phyloP scores from a whole-genome alignment of 2,888 invertebrate species.

The Tolmerus cingulatus region DNA sequence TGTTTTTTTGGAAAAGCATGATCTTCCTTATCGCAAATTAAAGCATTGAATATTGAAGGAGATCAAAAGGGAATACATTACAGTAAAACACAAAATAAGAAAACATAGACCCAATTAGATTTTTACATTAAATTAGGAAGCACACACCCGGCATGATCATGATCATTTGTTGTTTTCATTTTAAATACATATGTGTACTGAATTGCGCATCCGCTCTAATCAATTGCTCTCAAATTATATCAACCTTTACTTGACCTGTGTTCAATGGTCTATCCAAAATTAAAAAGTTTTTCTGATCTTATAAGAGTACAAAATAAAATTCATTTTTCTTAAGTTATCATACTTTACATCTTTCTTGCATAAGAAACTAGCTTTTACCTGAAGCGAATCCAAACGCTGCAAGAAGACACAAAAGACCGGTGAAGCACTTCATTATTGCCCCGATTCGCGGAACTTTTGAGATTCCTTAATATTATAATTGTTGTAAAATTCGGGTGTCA shows the following conservation, averaged over 20 bases:
- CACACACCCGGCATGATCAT: background rate
- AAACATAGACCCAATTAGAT: background rate
- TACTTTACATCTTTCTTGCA: background rate
- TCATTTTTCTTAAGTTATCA: background rate
- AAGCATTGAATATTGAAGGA: background rate
- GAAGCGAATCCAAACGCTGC: background rate
- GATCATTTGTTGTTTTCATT: background rate
- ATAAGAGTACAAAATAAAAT: background rate
- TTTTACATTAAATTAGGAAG: background rate
- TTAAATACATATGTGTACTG: background rate
- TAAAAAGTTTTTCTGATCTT: background rate
- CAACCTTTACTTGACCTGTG: conserved; percentile 7
- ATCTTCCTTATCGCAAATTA: background rate
- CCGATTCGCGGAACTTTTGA: background rate
- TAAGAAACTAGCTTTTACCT: background rate
- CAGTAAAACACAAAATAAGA: background rate
- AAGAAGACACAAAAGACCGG: background rate
- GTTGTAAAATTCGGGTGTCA: background rate
- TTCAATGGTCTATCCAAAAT: background rate
- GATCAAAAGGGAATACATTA: background rate
- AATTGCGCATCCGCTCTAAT: background rate
- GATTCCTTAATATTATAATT: background rate
- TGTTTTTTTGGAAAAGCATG: background rate
- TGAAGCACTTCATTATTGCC: background rate
- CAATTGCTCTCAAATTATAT: background rate